Evolutionary conservation across 2,797 vertebrate species (phyloP).

Genomic region (Propithecus deckenii): DNA sequence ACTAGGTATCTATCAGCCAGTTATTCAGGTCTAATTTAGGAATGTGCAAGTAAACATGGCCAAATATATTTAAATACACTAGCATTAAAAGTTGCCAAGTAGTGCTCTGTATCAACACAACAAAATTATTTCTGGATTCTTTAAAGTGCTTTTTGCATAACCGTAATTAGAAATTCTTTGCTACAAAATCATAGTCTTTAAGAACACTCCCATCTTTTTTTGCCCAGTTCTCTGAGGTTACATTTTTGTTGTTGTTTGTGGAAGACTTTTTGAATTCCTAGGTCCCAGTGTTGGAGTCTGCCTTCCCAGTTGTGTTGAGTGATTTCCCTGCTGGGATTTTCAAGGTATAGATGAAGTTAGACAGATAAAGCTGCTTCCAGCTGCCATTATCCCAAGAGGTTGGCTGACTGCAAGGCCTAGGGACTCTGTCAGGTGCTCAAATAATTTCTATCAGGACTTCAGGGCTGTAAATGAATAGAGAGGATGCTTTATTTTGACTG

Average conservation of each 20-base stretch:
- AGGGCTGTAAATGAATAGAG: constrained; percentile 17
- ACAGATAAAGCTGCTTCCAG: not conserved
- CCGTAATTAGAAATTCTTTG: constrained; percentile 54
- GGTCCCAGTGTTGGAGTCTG: not conserved
- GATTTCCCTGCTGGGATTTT: not conserved
- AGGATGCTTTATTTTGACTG: not conserved
- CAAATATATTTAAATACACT: constrained; percentile 66
- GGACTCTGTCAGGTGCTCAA: constrained; percentile 18
- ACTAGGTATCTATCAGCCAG: constrained; percentile 61
- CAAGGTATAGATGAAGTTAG: not conserved
- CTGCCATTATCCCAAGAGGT: not conserved
- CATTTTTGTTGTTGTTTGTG: constrained; percentile 19
- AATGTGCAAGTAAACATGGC: constrained; percentile 55
- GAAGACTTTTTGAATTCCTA: not conserved
- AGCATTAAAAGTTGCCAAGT: constrained; percentile 37
- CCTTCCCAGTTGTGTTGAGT: not conserved
- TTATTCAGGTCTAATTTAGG: constrained; percentile 74
- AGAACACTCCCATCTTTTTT: not conserved
- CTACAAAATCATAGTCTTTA: constrained; percentile 6
- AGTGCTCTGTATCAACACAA: not conserved
- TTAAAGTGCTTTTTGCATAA: constrained; percentile 52
- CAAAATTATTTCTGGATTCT: constrained; percentile 57
- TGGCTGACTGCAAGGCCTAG: not conserved
- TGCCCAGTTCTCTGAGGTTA: not conserved
- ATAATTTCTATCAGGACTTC: constrained; percentile 33